phyloP scores from a whole-genome alignment of 2,113 vertebrate species.

The Chloroceryle aenea region DNA sequence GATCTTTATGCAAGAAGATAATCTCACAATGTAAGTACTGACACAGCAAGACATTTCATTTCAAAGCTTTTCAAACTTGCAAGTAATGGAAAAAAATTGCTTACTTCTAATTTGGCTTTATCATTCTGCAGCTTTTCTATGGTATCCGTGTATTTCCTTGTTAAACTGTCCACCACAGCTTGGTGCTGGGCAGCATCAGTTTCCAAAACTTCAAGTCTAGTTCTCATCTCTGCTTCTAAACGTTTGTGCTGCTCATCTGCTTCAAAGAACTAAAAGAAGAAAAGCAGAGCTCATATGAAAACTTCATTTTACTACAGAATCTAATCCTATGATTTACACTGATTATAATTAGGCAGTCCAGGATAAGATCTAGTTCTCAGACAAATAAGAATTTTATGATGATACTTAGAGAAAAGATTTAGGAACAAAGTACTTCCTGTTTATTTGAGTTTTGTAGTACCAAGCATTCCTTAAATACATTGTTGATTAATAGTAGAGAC shows the following conservation, averaged over 20 bases:
- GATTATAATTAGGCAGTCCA: not conserved
- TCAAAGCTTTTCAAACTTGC: constrained; percentile 33
- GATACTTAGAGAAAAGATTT: not conserved
- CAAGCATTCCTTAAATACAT: not conserved
- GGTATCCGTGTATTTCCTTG: constrained; percentile 87
- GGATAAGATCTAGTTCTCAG: not conserved
- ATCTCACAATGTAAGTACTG: constrained; percentile 32
- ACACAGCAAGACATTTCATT: not conserved
- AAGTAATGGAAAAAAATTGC: not conserved
- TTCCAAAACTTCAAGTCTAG: constrained; percentile 85
- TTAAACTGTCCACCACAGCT: constrained; percentile 86
- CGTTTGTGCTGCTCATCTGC: constrained; percentile 90
- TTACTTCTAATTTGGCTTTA: constrained; percentile 92
- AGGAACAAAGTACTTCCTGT: not conserved
- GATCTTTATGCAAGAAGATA: constrained; percentile 80
- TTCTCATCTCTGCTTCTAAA: constrained; percentile 85
- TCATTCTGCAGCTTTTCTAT: constrained; percentile 93
- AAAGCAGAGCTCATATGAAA: not conserved
- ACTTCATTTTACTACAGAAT: not conserved
- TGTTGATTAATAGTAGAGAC: not conserved
- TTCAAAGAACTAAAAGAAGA: constrained; percentile 88
- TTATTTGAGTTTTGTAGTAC: not conserved
- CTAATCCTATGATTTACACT: not conserved
- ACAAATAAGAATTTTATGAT: not conserved
- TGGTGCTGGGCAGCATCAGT: constrained; percentile 87